A percentile compares a stretch with the other conserved stretches of the same genome.
Conservation (phyloP, 2,797 vertebrate species). For the Syndactyla subalaris region DNA sequence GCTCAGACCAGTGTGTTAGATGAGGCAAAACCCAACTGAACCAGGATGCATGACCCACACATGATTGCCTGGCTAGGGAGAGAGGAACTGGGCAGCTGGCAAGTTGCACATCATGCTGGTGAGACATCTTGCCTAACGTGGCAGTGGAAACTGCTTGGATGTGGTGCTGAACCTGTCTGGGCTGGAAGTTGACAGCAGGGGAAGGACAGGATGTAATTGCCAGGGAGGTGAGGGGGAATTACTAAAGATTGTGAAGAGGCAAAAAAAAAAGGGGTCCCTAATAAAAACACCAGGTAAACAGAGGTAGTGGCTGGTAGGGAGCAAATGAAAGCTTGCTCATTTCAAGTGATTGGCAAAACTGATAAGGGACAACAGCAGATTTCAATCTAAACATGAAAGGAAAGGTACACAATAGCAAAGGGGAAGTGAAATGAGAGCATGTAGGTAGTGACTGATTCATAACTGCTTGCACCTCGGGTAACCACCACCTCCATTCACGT, state of each 20-base stretch:
- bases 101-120: background rate
- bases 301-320: background rate
- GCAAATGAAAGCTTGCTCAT: background rate
- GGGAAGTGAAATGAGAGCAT: conserved; percentile 14
- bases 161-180: background rate
- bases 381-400: background rate
- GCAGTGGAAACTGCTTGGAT: background rate
- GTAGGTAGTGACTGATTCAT: background rate
- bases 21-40: background rate
- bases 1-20: background rate
- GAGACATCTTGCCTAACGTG: background rate
- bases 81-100: background rate
- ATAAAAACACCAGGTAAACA: background rate
- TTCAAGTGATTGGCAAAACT: background rate
- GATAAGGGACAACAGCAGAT: background rate
- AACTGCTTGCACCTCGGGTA: background rate
- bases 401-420: background rate
- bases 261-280: accelerated
- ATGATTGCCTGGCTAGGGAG: background rate
- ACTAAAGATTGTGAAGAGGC: background rate
- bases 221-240: accelerated
- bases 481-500: background rate
- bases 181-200: background rate
- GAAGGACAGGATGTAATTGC: background rate
- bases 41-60: accelerated